These are phyloP conservation scores for Dioctria linearis DNA, from an alignment of 2,888 invertebrate genomes.

Conservation along the genomic window DNA sequence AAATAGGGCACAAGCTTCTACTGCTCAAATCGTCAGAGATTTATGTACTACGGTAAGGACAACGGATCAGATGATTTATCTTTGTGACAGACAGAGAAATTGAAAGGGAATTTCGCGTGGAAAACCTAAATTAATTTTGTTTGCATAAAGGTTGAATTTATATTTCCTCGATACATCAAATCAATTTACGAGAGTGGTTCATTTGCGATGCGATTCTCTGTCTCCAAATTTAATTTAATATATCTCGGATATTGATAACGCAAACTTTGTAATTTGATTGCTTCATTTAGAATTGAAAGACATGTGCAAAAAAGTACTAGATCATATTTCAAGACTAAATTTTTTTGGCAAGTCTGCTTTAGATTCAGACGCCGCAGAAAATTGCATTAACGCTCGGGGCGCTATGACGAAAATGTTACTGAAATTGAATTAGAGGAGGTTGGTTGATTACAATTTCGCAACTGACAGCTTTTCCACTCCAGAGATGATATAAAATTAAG, in stretches of 20 bases:
- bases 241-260: constrained; percentile 41
- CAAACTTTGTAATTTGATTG: constrained; percentile 40
- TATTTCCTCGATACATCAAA: constrained; percentile 17
- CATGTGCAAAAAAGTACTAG: not conserved
- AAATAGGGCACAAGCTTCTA: constrained; percentile 27
- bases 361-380: not conserved
- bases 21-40: constrained; percentile 41
- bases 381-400: not conserved
- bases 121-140: constrained; percentile 43
- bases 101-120: constrained; percentile 45
- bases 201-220: constrained; percentile 17
- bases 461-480: not conserved
- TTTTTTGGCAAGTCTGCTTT: not conserved
- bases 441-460: not conserved
- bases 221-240: constrained; percentile 32
- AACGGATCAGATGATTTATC: constrained; percentile 46
- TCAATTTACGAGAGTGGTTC: constrained; percentile 15
- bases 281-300: constrained; percentile 1
- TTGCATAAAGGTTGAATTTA: constrained; percentile 43
- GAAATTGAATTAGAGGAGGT: constrained; percentile 1
- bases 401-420: not conserved
- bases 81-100: constrained; percentile 43
- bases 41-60: constrained; percentile 42
- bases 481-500: not conserved
- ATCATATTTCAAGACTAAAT: not conserved